A percentile compares a stretch with the other conserved stretches of the same genome.
phyloP scores from a whole-genome alignment of 2,113 vertebrate genomes.

The Istiophorus platypterus region DNA sequence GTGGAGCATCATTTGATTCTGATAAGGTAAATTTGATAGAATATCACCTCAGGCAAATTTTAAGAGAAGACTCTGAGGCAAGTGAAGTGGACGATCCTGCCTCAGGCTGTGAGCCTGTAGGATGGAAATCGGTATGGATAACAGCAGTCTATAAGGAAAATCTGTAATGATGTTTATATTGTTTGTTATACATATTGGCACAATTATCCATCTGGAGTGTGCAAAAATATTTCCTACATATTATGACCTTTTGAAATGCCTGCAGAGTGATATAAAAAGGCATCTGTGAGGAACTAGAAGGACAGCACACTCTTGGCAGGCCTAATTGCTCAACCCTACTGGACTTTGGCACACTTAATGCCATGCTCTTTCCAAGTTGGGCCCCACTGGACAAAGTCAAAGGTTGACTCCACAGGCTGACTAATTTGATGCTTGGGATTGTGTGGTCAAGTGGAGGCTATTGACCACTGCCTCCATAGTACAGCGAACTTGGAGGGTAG shows the following conservation, averaged over 20 bases:
- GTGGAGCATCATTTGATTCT: conserved; percentile 44
- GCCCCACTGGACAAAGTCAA: conserved; percentile 68
- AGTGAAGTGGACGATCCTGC: conserved; percentile 19
- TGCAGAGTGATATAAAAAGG: conserved; percentile 45
- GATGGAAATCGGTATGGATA: conserved; percentile 34
- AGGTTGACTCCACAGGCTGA: conserved; percentile 65
- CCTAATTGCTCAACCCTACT: conserved; percentile 65
- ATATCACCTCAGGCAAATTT: conserved; percentile 46
- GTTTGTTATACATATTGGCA: conserved; percentile 58
- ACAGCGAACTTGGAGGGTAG: conserved; percentile 51
- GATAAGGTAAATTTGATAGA: conserved; percentile 38
- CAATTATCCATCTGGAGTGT: conserved; percentile 57
- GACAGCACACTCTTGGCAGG: conserved; percentile 40
- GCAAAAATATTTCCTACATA: conserved; percentile 54
- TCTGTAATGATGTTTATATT: conserved; percentile 48
- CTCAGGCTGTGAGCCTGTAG: conserved; percentile 8
- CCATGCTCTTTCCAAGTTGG: conserved; percentile 68
- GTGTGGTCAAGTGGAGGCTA: conserved; percentile 69
- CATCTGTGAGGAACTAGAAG: conserved; percentile 40
- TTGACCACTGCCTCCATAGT: conserved; percentile 67
- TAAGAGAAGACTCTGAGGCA: conserved; percentile 28
- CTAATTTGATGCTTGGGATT: conserved; percentile 76
- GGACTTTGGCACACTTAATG: conserved; percentile 65
- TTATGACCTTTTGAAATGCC: conserved; percentile 68
- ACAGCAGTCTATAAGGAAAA: conserved; percentile 40